Conservation (phyloP, 2,113 vertebrate genomes). For the Stegastes partitus region DNA sequence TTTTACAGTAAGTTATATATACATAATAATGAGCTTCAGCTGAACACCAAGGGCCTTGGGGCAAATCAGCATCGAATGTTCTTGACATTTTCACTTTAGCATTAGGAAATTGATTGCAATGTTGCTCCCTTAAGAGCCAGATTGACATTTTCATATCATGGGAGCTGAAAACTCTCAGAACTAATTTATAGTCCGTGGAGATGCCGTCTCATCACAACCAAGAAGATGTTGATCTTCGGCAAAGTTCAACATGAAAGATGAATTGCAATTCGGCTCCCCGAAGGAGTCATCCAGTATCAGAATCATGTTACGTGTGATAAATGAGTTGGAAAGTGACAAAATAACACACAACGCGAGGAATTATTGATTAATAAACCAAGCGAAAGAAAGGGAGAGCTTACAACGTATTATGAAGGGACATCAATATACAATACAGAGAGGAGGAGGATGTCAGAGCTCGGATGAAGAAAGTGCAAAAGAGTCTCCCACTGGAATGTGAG, state of each 20-base stretch:
- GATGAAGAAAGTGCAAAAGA: not conserved
- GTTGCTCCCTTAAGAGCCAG: constrained; percentile 55
- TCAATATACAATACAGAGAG: not conserved
- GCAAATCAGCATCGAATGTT: constrained; percentile 59
- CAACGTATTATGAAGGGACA: not conserved
- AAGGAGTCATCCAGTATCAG: constrained; percentile 29
- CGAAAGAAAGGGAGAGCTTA: not conserved
- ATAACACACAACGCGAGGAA: not conserved
- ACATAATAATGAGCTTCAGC: constrained; percentile 48
- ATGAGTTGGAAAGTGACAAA: constrained; percentile 13
- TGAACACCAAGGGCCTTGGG: constrained; percentile 34
- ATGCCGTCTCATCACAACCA: constrained; percentile 64
- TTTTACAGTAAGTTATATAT: constrained; percentile 21
- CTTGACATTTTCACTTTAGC: constrained; percentile 70
- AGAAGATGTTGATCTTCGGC: constrained; percentile 62
- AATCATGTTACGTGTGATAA: constrained; percentile 33
- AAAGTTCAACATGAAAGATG: constrained; percentile 65
- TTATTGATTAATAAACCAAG: constrained; percentile 17
- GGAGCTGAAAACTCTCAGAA: constrained; percentile 53
- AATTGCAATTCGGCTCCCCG: constrained; percentile 36
- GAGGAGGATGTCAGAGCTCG: not conserved
- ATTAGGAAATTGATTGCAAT: constrained; percentile 66
- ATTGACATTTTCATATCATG: constrained; percentile 63
- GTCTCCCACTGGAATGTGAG: not conserved
- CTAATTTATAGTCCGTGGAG: constrained; percentile 54